phyloP scores from a whole-genome alignment of 1,140 invertebrate genomes.

The Pseudomyrmex cubaensis region DNA sequence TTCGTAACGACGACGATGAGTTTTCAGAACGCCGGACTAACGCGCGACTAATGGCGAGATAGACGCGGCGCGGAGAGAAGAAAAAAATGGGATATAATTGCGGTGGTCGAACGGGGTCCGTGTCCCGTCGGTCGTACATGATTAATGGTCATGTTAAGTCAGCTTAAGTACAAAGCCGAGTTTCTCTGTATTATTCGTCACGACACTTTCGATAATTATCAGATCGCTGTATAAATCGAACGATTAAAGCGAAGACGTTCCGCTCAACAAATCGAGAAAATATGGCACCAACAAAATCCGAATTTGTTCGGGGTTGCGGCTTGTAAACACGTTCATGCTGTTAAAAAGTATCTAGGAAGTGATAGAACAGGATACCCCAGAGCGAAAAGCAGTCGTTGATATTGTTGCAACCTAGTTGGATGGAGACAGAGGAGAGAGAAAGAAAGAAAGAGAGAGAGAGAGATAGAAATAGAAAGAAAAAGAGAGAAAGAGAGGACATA shows the following conservation, averaged over 20 bases:
- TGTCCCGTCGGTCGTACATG: conserved; percentile 61
- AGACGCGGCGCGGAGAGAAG: not conserved
- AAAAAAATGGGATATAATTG: conserved; percentile 54
- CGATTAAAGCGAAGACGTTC: conserved; percentile 59
- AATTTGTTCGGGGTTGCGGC: conserved; percentile 63
- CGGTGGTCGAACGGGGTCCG: conserved; percentile 24
- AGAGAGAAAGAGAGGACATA: not conserved
- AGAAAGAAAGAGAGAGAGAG: conserved; percentile 36
- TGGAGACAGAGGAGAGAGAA: conserved; percentile 57
- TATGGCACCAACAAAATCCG: conserved; percentile 62
- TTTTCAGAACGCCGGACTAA: conserved; percentile 63
- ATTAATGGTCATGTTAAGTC: conserved; percentile 71
- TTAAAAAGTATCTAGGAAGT: conserved; percentile 70
- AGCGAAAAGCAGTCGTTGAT: conserved; percentile 50
- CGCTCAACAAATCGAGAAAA: conserved; percentile 31
- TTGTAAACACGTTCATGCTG: conserved; percentile 48
- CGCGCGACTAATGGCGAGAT: conserved; percentile 39
- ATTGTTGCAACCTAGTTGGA: conserved; percentile 61
- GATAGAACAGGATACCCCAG: conserved; percentile 58
- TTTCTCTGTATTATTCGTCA: conserved; percentile 35
- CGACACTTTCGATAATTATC: conserved; percentile 67
- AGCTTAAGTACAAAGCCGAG: conserved; percentile 39
- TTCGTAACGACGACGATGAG: conserved; percentile 60
- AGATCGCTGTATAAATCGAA: conserved; percentile 37
- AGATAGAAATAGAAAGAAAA: not conserved